These are phyloP conservation scores for Pseudobourletiella spinata DNA, from an alignment of 1,140 invertebrate genomes.

Conservation along the genomic window DNA sequence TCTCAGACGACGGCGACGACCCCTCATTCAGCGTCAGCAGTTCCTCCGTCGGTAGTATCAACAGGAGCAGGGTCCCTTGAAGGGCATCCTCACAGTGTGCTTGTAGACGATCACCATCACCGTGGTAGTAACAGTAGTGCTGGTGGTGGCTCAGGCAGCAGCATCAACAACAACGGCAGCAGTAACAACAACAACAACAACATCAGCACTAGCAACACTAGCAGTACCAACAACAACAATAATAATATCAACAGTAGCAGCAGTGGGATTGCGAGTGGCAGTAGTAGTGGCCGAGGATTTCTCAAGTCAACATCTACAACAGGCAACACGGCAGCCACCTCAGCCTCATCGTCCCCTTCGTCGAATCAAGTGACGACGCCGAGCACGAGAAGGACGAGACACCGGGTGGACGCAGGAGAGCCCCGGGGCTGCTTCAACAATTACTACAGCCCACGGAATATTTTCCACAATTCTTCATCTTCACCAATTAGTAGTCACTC, in stretches of 20 bases:
- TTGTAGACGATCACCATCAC: conserved; percentile 1
- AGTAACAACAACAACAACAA: too few relatives aligned
- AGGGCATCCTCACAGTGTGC: not conserved
- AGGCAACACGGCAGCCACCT: not conserved
- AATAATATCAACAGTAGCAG: not conserved
- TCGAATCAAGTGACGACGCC: not conserved
- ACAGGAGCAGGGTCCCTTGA: not conserved
- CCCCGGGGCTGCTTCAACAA: conserved; percentile 32
- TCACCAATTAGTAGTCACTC: not conserved
- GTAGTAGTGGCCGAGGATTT: not conserved
- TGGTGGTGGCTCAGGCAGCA: too few relatives aligned
- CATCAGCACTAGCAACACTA: too few relatives aligned
- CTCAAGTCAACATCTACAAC: not conserved
- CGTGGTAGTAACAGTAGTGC: not conserved
- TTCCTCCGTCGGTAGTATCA: not conserved
- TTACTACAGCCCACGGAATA: conserved; percentile 14
- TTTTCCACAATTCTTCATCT: conserved; percentile 6
- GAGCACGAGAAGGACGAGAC: conserved; percentile 17
- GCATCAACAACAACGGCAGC: too few relatives aligned
- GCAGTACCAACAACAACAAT: too few relatives aligned
- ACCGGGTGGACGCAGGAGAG: conserved; percentile 32
- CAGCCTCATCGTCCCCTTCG: not conserved
- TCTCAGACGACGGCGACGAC: conserved; percentile 3
- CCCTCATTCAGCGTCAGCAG: conserved; percentile 1
- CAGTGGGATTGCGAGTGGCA: not conserved